Conservation (phyloP, 2,888 invertebrate species). For the Ochlodes sylvanus region DNA sequence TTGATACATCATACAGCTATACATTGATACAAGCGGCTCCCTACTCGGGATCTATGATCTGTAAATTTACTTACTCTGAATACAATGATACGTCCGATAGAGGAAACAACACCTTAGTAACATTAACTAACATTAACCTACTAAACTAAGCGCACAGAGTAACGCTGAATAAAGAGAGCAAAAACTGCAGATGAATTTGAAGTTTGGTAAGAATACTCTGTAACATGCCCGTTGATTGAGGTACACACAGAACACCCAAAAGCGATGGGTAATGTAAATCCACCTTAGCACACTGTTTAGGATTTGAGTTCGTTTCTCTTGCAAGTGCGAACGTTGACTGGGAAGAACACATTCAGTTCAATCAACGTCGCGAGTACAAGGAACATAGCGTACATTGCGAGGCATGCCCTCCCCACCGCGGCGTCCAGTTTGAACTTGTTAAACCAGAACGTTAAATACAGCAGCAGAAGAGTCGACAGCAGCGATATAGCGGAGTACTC, state of each 20-base stretch:
- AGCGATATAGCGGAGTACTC: conserved; percentile 96
- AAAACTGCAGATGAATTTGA: conserved; percentile 18
- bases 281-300: conserved; percentile 48
- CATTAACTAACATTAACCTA: conserved; percentile 2
- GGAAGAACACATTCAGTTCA: conserved; percentile 97
- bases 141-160: conserved; percentile 6
- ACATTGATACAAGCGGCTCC: conserved; percentile 1
- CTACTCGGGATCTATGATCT: not conserved
- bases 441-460: conserved; percentile 93
- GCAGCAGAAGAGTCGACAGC: conserved; percentile 92
- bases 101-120: conserved; percentile 22
- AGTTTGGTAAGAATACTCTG: conserved; percentile 16
- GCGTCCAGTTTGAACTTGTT: conserved; percentile 95
- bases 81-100: conserved; percentile 10
- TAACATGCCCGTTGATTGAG: conserved; percentile 20
- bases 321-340: conserved; percentile 95
- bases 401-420: conserved; percentile 92
- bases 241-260: conserved; percentile 29
- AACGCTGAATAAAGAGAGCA: conserved; percentile 1
- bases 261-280: conserved; percentile 3
- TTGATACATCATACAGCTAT: not conserved
- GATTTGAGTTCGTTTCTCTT: conserved; percentile 81
- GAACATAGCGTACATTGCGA: conserved; percentile 95
- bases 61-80: conserved; percentile 11
- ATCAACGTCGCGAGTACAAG: conserved; percentile 94